phyloP scores from a whole-genome alignment of 2,797 vertebrate species.

The Menidia menidia region DNA sequence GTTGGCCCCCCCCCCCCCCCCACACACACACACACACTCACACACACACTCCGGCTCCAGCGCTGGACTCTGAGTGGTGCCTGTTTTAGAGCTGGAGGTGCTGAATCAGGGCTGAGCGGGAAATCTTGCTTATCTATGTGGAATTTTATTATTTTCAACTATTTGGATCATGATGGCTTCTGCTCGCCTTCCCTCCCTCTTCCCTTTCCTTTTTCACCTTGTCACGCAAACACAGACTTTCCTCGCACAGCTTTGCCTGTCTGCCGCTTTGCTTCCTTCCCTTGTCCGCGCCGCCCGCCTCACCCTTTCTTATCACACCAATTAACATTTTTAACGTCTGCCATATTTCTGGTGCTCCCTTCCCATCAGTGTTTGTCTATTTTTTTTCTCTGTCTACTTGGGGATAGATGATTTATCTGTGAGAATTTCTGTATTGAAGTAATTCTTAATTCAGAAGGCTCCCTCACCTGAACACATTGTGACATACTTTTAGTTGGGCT shows the following conservation, averaged over 20 bases:
- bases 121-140: slow-evolving; percentile 79
- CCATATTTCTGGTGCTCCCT: slow-evolving; percentile 47
- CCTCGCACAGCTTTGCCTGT: slow-evolving; percentile 55
- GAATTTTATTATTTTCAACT: slow-evolving; percentile 79
- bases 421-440: slow-evolving; percentile 4
- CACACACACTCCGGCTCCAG: slow-evolving; percentile 10
- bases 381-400: slow-evolving; percentile 16
- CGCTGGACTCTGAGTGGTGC: slow-evolving; percentile 36
- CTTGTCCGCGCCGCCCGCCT: slow-evolving; percentile 63
- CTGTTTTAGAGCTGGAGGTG: slow-evolving; percentile 52
- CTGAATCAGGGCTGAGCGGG: slow-evolving; percentile 69
- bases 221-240: slow-evolving; percentile 76
- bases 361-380: slow-evolving; percentile 25
- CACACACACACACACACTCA: not conserved
- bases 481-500: no score
- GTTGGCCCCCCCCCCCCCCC: slow-evolving; percentile 2
- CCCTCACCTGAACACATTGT: no score
- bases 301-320: slow-evolving; percentile 73
- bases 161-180: slow-evolving; percentile 68
- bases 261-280: slow-evolving; percentile 70
- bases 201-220: slow-evolving; percentile 69
- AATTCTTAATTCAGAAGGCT: not conserved
- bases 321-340: slow-evolving; percentile 76
- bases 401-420: slow-evolving; percentile 10
- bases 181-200: slow-evolving; percentile 61